Evolutionary conservation across 2,797 vertebrate genomes (phyloP).

Genomic region (Gymnodraco acuticeps): DNA sequence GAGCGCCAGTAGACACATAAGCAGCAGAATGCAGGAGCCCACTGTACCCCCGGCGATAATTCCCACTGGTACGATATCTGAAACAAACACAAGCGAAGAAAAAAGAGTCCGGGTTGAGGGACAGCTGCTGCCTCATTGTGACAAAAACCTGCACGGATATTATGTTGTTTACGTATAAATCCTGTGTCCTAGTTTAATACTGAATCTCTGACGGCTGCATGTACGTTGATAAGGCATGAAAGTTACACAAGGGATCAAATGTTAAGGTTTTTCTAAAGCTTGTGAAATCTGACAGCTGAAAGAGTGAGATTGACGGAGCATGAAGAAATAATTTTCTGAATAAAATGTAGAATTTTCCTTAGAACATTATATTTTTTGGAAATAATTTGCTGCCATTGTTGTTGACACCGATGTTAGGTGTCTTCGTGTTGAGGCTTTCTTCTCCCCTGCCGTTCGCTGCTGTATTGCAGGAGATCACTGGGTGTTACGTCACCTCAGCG

Average conservation of each 20-base stretch:
- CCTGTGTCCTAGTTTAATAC: conserved; percentile 45
- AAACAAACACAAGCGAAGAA: conserved; percentile 58
- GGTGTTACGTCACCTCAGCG: not conserved
- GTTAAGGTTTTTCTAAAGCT: conserved; percentile 59
- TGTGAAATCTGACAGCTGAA: conserved; percentile 61
- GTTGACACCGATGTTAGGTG: not conserved
- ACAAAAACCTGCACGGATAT: conserved; percentile 41
- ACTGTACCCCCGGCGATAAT: conserved; percentile 93
- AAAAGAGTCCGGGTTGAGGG: conserved; percentile 53
- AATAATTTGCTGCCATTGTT: not conserved
- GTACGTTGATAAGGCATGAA: conserved; percentile 53
- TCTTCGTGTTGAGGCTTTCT: not conserved
- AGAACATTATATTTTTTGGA: no score
- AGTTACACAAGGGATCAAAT: conserved; percentile 56
- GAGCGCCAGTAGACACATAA: conserved; percentile 87
- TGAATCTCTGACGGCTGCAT: conserved; percentile 60
- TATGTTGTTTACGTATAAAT: conserved; percentile 52
- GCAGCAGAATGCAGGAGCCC: conserved; percentile 89
- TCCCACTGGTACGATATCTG: conserved; percentile 94
- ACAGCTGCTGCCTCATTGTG: conserved; percentile 61
- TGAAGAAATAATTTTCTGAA: conserved; percentile 55
- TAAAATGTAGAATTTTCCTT: conserved; percentile 22
- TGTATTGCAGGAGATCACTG: not conserved
- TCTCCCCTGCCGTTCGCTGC: not conserved
- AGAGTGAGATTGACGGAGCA: conserved; percentile 59